phyloP scores from a whole-genome alignment of 2,113 vertebrate genomes.

The Myotis davidii region DNA sequence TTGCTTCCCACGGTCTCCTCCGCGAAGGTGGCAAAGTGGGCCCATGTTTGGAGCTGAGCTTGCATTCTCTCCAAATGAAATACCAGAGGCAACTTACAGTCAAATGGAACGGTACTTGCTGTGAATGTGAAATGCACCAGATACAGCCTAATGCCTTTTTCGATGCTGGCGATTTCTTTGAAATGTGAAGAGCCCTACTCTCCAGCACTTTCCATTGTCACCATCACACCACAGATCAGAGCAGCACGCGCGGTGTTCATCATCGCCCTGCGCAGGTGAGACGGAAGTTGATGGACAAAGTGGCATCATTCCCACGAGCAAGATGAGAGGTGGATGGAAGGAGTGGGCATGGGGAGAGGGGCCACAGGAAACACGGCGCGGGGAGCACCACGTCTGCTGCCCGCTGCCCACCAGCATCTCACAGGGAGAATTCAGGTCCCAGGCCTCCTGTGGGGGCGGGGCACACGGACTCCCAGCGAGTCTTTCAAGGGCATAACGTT shows the following conservation, averaged over 20 bases:
- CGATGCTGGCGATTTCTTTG: background rate
- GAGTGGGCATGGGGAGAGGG: background rate
- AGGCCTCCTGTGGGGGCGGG: background rate
- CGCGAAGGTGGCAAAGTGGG: background rate
- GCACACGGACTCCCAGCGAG: background rate
- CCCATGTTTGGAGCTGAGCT: rapidly evolving
- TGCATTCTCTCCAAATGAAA: background rate
- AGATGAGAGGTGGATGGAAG: background rate
- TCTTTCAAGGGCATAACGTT: conserved; percentile 54
- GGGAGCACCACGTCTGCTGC: background rate
- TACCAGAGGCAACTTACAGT: background rate
- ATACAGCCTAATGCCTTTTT: background rate
- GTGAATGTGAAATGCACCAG: rapidly evolving
- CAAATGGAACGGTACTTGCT: background rate
- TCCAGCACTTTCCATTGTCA: background rate
- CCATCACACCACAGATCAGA: rapidly evolving
- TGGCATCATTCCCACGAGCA: background rate
- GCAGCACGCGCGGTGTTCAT: rapidly evolving
- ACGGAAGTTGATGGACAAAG: background rate
- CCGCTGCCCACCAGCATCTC: background rate
- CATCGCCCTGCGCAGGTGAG: background rate
- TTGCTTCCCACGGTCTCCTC: background rate
- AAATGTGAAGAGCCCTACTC: background rate
- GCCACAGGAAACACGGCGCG: rapidly evolving
- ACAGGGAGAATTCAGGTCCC: background rate